Conservation (phyloP, 2,113 vertebrate genomes). For the Corvus hawaiiensis region DNA sequence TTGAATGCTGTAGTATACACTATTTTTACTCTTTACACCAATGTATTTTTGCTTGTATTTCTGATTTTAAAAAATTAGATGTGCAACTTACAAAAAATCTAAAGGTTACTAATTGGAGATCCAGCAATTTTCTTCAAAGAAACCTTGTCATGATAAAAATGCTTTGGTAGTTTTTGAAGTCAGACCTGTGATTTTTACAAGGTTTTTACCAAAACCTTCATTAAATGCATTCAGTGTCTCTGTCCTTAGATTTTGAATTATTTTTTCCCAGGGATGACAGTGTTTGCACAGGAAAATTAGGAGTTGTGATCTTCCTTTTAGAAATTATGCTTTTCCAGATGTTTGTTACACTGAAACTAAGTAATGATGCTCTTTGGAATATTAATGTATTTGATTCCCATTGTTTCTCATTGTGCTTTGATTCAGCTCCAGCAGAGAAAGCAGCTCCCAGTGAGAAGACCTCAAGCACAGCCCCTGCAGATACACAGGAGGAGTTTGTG, state of each 20-base stretch:
- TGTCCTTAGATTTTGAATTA: not conserved
- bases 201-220: not conserved
- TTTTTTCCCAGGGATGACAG: not conserved
- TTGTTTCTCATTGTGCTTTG: not conserved
- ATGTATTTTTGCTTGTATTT: not conserved
- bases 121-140: not conserved
- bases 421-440: constrained; percentile 73
- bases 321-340: not conserved
- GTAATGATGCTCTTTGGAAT: not conserved
- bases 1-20: not conserved
- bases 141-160: not conserved
- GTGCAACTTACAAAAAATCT: not conserved
- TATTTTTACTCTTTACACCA: not conserved
- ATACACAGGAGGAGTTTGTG: constrained; percentile 76
- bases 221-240: not conserved
- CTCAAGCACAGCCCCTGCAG: constrained; percentile 53
- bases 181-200: not conserved
- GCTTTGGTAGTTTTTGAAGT: not conserved
- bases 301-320: not conserved
- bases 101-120: not conserved
- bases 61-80: not conserved
- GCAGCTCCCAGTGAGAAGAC: constrained; percentile 69
- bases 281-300: not conserved
- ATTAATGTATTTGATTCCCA: not conserved
- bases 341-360: not conserved